These are phyloP conservation scores for Theristicus caerulescens DNA, from an alignment of 2,113 vertebrate genomes.

Conservation along the genomic window DNA sequence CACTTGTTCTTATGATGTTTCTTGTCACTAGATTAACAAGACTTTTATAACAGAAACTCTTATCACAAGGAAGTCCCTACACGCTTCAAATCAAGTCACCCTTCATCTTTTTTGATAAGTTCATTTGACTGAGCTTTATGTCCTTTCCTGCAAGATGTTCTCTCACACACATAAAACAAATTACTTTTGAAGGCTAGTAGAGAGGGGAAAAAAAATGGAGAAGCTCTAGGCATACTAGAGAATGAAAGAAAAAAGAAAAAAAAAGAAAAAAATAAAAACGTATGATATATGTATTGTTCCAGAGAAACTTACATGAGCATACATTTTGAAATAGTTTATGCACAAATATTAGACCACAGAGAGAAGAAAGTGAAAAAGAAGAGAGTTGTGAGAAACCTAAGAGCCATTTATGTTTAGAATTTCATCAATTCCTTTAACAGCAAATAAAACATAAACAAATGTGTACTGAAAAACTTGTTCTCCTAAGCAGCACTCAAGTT, in stretches of 20 bases:
- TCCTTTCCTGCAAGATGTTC: background rate
- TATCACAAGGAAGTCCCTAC: background rate
- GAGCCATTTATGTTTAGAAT: background rate
- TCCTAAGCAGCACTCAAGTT: background rate
- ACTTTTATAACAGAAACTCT: background rate
- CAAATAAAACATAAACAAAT: background rate
- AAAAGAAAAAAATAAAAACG: background rate
- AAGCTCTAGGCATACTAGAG: background rate
- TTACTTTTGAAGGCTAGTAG: conserved; percentile 2
- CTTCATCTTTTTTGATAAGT: background rate
- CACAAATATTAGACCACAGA: background rate
- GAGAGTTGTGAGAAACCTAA: background rate
- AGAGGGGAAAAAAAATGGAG: background rate
- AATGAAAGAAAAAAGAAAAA: background rate
- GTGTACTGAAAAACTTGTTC: background rate
- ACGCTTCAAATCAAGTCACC: background rate
- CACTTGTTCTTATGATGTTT: background rate
- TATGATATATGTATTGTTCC: background rate
- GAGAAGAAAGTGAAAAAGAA: background rate
- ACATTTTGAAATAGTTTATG: background rate
- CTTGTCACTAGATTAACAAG: background rate
- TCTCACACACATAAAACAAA: conserved; percentile 4
- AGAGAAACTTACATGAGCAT: background rate
- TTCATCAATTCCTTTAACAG: background rate
- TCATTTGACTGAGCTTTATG: background rate